phyloP scores from a whole-genome alignment of 2,888 invertebrate species.

The Drosophila nr. perissopoda region DNA sequence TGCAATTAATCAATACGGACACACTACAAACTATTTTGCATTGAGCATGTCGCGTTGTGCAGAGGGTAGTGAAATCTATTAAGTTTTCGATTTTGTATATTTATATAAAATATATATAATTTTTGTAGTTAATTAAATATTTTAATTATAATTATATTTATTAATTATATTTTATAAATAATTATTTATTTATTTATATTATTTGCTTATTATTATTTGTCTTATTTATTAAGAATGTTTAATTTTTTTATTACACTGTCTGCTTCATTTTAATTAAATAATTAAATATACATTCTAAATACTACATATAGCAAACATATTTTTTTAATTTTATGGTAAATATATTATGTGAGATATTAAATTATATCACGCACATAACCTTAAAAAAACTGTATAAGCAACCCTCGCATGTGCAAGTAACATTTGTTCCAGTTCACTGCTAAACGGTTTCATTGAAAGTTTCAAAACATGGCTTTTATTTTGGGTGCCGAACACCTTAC shows the following conservation, averaged over 20 bases:
- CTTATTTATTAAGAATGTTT: neutral
- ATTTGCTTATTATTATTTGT: neutral
- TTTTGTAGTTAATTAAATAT: neutral
- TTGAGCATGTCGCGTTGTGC: conserved; percentile 26
- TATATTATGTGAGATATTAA: neutral
- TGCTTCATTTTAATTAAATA: neutral
- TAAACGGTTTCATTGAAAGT: conserved; percentile 45
- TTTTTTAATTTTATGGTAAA: neutral
- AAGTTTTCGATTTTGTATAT: neutral
- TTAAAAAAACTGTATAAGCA: neutral
- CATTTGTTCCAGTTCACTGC: conserved; percentile 34
- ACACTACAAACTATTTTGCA: conserved; percentile 40
- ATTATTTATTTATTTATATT: neutral
- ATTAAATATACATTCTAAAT: too few species aligned
- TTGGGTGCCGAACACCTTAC: conserved; percentile 18
- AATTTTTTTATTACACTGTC: neutral
- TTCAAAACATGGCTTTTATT: conserved; percentile 18
- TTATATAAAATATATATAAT: neutral
- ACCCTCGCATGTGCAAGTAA: conserved; percentile 5
- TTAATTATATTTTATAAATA: neutral
- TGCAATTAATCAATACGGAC: conserved; percentile 75
- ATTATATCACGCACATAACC: neutral
- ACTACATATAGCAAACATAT: too few species aligned
- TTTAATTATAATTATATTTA: neutral
- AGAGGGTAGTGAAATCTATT: conserved; percentile 21